Percentiles rank a stretch among this genome's conserved stretches.
These are phyloP conservation scores for Argya squamiceps DNA, from an alignment of 2,797 vertebrate genomes.

Conservation along the genomic window DNA sequence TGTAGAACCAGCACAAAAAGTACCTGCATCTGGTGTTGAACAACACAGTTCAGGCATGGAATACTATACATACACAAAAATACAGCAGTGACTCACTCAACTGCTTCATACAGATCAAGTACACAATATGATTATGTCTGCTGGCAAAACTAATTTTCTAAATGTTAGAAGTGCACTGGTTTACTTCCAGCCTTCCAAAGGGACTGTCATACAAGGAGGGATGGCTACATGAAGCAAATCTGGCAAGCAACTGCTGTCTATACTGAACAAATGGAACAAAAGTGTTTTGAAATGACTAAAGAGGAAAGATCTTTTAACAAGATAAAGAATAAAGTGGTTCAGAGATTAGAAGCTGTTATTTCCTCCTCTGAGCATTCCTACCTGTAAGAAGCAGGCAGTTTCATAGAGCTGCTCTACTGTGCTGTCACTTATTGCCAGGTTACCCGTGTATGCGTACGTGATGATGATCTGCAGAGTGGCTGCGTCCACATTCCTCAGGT, in stretches of 20 bases:
- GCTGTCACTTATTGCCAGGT: conserved; percentile 92
- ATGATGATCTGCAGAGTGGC: conserved; percentile 95
- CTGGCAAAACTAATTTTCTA: neutral
- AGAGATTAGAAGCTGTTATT: neutral
- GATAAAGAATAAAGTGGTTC: neutral
- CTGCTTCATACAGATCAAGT: neutral
- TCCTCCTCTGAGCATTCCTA: conserved; percentile 49
- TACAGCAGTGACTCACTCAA: neutral
- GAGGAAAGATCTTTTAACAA: neutral
- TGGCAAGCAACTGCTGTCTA: neutral
- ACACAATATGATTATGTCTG: neutral
- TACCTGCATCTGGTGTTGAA: neutral
- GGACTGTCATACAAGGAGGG: neutral
- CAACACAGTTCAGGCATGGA: neutral
- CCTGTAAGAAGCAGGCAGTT: conserved; percentile 98
- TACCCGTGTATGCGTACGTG: conserved; percentile 96
- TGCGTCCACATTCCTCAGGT: conserved; percentile 94
- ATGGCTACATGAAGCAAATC: neutral
- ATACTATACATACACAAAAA: neutral
- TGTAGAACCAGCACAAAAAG: neutral
- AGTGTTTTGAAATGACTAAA: neutral
- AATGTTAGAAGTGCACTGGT: neutral
- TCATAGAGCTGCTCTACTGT: conserved; percentile 98
- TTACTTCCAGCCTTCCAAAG: neutral
- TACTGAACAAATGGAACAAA: neutral